Conservation (phyloP, 2,797 vertebrate species). For the Hoplostethus mediterraneus region DNA sequence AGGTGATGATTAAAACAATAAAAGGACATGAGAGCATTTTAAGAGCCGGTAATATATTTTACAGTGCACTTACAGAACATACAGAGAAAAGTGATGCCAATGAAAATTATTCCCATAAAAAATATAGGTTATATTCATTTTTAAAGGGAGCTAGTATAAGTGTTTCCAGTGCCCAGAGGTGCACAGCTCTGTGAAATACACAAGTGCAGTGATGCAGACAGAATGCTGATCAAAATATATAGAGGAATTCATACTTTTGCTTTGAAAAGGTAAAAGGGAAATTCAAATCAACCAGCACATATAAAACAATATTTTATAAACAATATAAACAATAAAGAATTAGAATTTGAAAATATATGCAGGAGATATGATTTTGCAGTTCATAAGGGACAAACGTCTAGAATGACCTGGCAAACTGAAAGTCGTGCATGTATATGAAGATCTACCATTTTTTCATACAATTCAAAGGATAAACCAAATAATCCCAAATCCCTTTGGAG, state of each 20-base stretch:
- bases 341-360: background rate
- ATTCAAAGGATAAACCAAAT: background rate
- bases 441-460: background rate
- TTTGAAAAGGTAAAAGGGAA: background rate
- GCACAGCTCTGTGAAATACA: background rate
- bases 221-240: background rate
- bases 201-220: conserved; percentile 1
- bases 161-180: background rate
- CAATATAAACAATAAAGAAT: too few species aligned
- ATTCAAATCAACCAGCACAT: background rate
- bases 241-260: background rate
- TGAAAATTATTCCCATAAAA: background rate
- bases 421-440: too few species aligned
- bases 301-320: conserved; percentile 1
- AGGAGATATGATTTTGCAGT: background rate
- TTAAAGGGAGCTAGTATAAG: conserved; percentile 6
- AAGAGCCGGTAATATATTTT: conserved; percentile 4
- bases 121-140: background rate
- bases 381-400: background rate
- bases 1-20: conserved; percentile 3
- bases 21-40: conserved; percentile 3
- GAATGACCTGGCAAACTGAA: background rate
- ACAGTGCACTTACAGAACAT: conserved; percentile 11
- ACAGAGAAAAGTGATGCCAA: conserved; percentile 17
- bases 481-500: background rate